These are phyloP conservation scores for Sebastiscus tertius DNA, from an alignment of 2,797 vertebrate genomes.

Conservation along the genomic window DNA sequence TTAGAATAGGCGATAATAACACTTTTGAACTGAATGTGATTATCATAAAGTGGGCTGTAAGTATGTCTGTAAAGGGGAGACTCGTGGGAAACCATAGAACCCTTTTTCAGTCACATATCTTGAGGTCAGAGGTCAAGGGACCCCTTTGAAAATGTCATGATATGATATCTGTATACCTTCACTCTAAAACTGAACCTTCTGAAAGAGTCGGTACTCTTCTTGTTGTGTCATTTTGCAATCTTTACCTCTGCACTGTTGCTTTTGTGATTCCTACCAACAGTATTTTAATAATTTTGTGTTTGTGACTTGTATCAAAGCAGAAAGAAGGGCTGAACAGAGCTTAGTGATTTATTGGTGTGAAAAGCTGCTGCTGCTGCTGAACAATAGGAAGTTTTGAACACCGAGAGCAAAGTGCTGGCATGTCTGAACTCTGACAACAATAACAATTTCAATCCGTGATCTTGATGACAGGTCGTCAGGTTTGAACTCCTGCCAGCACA, in stretches of 20 bases:
- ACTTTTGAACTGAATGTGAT: no score
- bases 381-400: constrained; percentile 13
- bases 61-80: no score
- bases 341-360: constrained; percentile 20
- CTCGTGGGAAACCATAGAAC: no score
- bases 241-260: not conserved
- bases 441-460: not conserved
- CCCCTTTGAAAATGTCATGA: no score
- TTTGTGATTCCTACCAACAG: not conserved
- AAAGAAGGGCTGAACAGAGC: not conserved
- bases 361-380: constrained; percentile 19
- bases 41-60: no score
- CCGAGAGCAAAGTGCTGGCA: not conserved
- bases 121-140: no score
- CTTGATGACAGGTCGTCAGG: constrained; percentile 2
- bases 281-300: not conserved
- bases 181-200: no score
- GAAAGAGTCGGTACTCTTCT: not conserved
- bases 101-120: no score
- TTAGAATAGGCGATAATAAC: no score
- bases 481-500: not conserved
- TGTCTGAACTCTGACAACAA: constrained; percentile 5
- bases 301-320: not conserved
- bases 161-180: no score
- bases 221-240: not conserved